phyloP scores from a whole-genome alignment of 2,888 invertebrate species.

The Andrena flavipes region DNA sequence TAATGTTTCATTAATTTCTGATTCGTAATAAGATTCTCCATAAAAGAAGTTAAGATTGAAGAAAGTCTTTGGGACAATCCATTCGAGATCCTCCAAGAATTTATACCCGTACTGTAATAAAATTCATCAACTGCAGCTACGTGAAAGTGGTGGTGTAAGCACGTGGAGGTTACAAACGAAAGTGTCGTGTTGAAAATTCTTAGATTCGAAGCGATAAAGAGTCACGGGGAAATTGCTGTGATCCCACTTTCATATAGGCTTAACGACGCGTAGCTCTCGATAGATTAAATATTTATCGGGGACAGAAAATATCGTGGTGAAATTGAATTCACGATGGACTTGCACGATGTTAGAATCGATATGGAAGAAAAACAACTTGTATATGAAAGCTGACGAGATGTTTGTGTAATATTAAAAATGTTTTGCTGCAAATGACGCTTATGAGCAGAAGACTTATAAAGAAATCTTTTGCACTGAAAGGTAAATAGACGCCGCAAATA shows the following conservation, averaged over 20 bases:
- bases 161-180: slow-evolving; percentile 32
- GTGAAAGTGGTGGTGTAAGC: slow-evolving; percentile 59
- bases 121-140: slow-evolving; percentile 45
- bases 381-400: not conserved
- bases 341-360: not conserved
- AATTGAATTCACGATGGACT: not conserved
- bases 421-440: not conserved
- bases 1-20: no score
- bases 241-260: not conserved
- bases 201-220: slow-evolving; percentile 9
- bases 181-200: slow-evolving; percentile 28
- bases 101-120: slow-evolving; percentile 24
- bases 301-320: not conserved
- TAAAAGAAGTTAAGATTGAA: no score
- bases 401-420: not conserved
- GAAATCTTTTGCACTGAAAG: slow-evolving; percentile 2
- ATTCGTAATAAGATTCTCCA: no score
- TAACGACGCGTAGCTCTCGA: not conserved
- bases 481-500: slow-evolving; percentile 14
- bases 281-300: not conserved
- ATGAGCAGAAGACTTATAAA: not conserved
- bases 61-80: not conserved
- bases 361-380: not conserved
- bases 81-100: not conserved
- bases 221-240: not conserved